Evolutionary conservation across 2,888 invertebrate genomes (phyloP).

Genomic region (Drosophila monieri): DNA sequence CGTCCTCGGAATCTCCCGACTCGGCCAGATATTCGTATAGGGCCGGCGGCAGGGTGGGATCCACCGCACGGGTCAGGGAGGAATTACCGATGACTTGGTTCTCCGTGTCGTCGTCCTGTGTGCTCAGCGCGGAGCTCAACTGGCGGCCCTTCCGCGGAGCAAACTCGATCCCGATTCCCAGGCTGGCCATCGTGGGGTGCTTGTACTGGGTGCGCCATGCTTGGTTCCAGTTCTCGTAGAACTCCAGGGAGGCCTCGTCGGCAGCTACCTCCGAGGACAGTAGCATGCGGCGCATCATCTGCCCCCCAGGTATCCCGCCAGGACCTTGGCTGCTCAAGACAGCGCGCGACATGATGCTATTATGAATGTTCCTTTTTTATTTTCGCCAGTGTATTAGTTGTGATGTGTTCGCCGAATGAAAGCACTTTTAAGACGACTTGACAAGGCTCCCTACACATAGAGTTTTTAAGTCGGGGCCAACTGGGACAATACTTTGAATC

Average conservation of each 20-base stretch:
- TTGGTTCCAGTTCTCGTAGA: conserved; percentile 41
- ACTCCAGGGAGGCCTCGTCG: conserved; percentile 42
- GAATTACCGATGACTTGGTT: conserved; percentile 29
- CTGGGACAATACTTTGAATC: not conserved
- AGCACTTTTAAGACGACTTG: not conserved
- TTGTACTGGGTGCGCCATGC: conserved; percentile 47
- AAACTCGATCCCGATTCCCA: conserved; percentile 42
- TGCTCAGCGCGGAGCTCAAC: not conserved
- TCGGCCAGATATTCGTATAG: conserved; percentile 3
- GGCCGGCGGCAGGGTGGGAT: not conserved
- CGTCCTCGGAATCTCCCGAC: conserved; percentile 17
- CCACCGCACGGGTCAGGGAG: conserved; percentile 12
- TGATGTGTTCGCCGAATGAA: not conserved
- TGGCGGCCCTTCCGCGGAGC: not conserved
- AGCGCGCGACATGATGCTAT: conserved; percentile 1
- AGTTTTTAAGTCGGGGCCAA: not conserved
- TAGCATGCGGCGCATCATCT: conserved; percentile 25
- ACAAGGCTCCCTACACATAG: not conserved
- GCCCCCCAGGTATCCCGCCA: not conserved
- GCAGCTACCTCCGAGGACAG: conserved; percentile 15
- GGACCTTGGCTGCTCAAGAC: not conserved
- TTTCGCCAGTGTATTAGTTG: not conserved
- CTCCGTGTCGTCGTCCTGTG: conserved; percentile 2
- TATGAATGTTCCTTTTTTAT: not conserved
- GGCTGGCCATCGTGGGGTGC: conserved; percentile 25